Evolutionary conservation across 2,797 vertebrate genomes (phyloP).

Genomic region (Cynodonichthys magdalenae): DNA sequence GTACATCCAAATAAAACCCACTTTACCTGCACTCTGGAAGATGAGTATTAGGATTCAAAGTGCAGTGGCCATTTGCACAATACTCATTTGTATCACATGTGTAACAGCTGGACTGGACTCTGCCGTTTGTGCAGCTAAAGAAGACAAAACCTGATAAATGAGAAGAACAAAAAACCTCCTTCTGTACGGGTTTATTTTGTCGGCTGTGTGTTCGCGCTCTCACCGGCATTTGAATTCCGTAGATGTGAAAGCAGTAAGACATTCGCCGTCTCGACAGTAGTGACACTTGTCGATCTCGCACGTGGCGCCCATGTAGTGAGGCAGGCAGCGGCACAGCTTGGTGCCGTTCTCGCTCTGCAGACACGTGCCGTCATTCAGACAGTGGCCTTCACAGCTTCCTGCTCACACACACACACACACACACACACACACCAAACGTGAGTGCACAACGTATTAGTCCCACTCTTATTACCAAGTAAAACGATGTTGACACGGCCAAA

Average conservation of each 20-base stretch:
- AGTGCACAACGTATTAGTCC: neutral
- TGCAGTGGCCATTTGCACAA: slow-evolving; percentile 90
- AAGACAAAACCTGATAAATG: neutral
- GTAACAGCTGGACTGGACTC: slow-evolving; percentile 89
- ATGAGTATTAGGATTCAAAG: slow-evolving; percentile 80
- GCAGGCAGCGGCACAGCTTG: slow-evolving; percentile 87
- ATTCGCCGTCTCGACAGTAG: slow-evolving; percentile 86
- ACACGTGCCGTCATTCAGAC: slow-evolving; percentile 88
- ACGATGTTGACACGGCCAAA: no score
- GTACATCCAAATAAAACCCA: neutral
- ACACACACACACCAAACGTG: slow-evolving; percentile 3
- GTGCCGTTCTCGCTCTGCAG: slow-evolving; percentile 79
- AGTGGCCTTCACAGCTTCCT: slow-evolving; percentile 90
- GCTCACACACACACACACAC: slow-evolving; percentile 29
- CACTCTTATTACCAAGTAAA: neutral
- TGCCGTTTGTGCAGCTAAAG: slow-evolving; percentile 85
- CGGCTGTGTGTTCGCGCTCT: neutral
- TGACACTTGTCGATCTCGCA: slow-evolving; percentile 91
- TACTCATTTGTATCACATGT: slow-evolving; percentile 86
- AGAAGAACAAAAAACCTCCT: no score
- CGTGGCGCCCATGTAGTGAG: slow-evolving; percentile 81
- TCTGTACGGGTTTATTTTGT: no score
- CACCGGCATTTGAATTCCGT: slow-evolving; percentile 90
- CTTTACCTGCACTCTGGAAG: slow-evolving; percentile 92
- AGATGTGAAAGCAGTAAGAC: slow-evolving; percentile 79